Evolutionary conservation across 2,888 invertebrate genomes (phyloP), one percentile per base, ranked within the genome.

Genomic region (Spodoptera exigua): DNA sequence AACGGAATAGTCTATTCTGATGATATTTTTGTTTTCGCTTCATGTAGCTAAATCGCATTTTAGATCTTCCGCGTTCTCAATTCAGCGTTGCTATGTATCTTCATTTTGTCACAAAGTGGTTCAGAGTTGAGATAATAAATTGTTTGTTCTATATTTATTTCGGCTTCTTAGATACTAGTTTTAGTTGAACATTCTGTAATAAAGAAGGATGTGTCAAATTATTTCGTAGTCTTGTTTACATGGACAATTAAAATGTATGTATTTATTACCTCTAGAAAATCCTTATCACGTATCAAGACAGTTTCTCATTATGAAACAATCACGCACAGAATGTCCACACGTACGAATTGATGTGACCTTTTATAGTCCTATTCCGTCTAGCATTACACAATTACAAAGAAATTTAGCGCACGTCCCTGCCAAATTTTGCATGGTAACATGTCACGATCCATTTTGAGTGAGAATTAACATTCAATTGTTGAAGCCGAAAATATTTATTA

Each of bases 401-500:
- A 79, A 85, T 81, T 83, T 83, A 61, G 68, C 62, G 57, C 85
- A 83, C 80, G 85, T 82, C 60, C 51, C 58, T 73, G 69, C 66
- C 53, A 80, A 79, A 79, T 74, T 78, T 74, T 51, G 63, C 70
- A 68, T 72, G 65, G 71, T 64, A 68, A 78, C 72, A 60, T 61
- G 51, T 56, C 70, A 64, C 54, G 68, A 59, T 64, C 58, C 54
- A 73, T 61, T 75, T 78, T 62, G 21, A 51, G 16, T 48, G 45
- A 10, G 54, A 68, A 85, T 89, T 86, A 80, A 73, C 74, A 88
- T 88, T 87, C 84, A 84, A 78, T 79, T 35, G 67, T 54, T 56
- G 79, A 70, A 78, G 81, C 75, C 73, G 69, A 75, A 76, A 80
- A 74, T 67, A 66, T 77, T 74, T 59, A 66, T 64, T 81, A 79